Evolutionary conservation across 2,113 vertebrate genomes (phyloP).

Genomic region (Ptilonorhynchus violaceus): DNA sequence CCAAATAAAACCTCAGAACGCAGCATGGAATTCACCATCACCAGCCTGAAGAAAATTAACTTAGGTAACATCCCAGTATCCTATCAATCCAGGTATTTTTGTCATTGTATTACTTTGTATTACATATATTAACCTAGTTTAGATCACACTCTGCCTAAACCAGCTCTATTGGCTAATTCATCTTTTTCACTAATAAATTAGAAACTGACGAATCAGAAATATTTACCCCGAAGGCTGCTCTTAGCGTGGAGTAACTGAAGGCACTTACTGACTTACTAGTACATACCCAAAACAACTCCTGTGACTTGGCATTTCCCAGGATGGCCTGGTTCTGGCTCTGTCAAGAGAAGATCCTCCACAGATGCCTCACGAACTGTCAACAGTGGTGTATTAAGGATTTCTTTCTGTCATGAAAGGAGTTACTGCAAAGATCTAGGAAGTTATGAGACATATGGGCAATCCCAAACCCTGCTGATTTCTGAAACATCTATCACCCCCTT

Average conservation of each 20-base stretch:
- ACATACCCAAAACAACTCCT: conserved; percentile 84
- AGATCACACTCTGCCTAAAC: not conserved
- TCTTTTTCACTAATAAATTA: not conserved
- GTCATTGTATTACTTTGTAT: not conserved
- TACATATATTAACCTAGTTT: not conserved
- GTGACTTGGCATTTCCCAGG: conserved; percentile 79
- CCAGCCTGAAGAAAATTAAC: not conserved
- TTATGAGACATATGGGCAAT: not conserved
- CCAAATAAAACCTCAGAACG: not conserved
- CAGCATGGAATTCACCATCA: not conserved
- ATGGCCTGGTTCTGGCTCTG: conserved; percentile 71
- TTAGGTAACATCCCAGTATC: accelerated
- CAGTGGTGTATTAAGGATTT: conserved; percentile 83
- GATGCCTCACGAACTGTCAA: conserved; percentile 86
- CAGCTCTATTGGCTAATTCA: not conserved
- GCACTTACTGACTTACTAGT: not conserved
- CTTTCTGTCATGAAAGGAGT: conserved; percentile 75
- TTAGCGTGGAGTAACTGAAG: not conserved
- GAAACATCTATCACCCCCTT: not conserved
- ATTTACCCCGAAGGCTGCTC: not conserved
- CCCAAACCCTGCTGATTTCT: not conserved
- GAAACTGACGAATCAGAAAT: not conserved
- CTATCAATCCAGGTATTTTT: not conserved
- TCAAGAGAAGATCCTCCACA: conserved; percentile 87
- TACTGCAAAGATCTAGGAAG: conserved; percentile 21